Conservation (phyloP, 37 sponge, comb jelly and placozoan species). For the Spongilla lacustris region DNA sequence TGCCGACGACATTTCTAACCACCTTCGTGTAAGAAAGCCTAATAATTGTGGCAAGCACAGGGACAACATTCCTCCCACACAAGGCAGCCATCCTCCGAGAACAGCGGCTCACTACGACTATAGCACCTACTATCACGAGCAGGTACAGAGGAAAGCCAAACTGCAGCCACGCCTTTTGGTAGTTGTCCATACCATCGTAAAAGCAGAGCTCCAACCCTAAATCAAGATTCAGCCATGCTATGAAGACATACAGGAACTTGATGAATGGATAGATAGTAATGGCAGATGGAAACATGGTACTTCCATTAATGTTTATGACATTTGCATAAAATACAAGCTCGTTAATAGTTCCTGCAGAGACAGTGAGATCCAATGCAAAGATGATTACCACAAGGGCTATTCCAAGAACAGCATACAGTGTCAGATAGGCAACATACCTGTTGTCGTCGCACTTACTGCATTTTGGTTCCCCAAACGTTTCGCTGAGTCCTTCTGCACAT, state of each 20-base stretch:
- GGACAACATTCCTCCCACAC: background rate
- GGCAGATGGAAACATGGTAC: background rate
- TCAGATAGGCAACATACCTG: background rate
- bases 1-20: background rate
- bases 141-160: constrained; percentile 6
- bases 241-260: background rate
- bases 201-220: background rate
- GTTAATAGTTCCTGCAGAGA: background rate
- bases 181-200: background rate
- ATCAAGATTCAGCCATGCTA: background rate
- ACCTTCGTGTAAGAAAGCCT: constrained; percentile 4
- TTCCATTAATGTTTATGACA: background rate
- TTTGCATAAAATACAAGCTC: background rate
- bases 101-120: background rate
- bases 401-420: background rate
- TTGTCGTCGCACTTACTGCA: background rate
- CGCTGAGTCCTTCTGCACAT: background rate
- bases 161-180: constrained; percentile 7
- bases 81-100: background rate
- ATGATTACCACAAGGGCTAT: background rate
- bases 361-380: background rate
- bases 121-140: background rate
- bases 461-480: background rate
- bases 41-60: background rate
- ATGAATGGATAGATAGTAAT: background rate